These are phyloP conservation scores for Tanytarsus gracilentus DNA, from an alignment of 2,888 invertebrate genomes.

Conservation along the genomic window DNA sequence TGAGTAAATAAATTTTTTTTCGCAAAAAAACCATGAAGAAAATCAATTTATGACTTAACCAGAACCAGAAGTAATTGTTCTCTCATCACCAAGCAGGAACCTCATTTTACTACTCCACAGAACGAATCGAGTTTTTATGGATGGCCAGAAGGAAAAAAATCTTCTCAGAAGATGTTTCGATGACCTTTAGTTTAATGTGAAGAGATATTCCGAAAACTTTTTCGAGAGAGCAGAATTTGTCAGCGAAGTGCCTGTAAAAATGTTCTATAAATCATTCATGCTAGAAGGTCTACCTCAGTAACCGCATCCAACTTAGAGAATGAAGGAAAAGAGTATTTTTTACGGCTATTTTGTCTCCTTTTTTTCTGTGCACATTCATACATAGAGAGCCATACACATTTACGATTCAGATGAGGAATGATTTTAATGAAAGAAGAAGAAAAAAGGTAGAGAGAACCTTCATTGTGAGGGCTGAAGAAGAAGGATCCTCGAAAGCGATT, in stretches of 20 bases:
- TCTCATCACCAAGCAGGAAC: background rate
- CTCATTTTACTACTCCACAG: conserved; percentile 6
- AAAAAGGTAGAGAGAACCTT: background rate
- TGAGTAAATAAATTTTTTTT: background rate
- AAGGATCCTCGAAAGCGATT: background rate
- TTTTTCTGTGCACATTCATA: background rate
- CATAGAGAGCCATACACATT: background rate
- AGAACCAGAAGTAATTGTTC: conserved; percentile 8
- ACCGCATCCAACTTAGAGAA: conserved; percentile 7
- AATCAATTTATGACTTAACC: conserved; percentile 8
- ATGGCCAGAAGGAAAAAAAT: background rate
- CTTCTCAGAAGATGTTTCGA: background rate
- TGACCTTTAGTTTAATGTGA: background rate
- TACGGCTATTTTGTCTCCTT: background rate
- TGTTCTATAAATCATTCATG: background rate
- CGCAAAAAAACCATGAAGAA: no score
- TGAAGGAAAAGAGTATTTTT: background rate
- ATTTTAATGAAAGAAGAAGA: background rate
- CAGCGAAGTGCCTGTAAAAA: background rate
- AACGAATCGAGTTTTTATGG: background rate
- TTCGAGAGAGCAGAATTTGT: background rate
- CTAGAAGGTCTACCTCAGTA: background rate
- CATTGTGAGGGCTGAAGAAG: background rate
- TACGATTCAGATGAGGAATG: background rate
- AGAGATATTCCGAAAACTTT: background rate